Evolutionary conservation across 2,888 invertebrate genomes (phyloP), one percentile per base, ranked within the genome.

Genomic region (Trachelus troglodyta): DNA sequence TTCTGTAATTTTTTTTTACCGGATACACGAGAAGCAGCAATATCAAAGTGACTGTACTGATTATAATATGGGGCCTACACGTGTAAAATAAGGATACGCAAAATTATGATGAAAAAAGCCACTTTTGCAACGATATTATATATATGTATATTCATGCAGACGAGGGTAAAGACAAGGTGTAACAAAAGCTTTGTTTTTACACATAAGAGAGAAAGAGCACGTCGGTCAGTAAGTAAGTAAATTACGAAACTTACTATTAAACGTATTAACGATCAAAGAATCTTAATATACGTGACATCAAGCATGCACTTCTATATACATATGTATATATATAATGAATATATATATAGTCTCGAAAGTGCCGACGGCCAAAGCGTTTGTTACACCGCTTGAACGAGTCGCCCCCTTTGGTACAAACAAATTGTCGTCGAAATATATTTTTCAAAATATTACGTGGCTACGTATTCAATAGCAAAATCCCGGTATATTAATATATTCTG

Each of bases 81-180:
- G 56, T 56, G 56, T 56, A 56, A 56, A 23, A 56, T 23, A 56
- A 56, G 23, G 56, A 1, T 56, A 56, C 23, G 56, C 56, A 56
- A 56, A 56, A 56, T 56, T 23, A 56, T 56, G 23, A 56, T 23
- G 23, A 56, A 56, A 56, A 23, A 56, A 56, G 56, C 56, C 23
- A 56, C 23, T 56, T 56, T 56, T 56, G 56, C 56, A 56, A 56
- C 23, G 56, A 9, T 56, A 56, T 56, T 56, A 6, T 56, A 56
- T 23, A 56, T 23, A 40, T 40, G 6, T 40, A 40, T 56, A 56
- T 87, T 87, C 89, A 90, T 90, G 90, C 90, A 90, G 89, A 85
- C 87, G 89, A 89, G 88, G 88, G 87, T 87, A 85, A 84, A 81
- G 82, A 79, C 12, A 30, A 83, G 78, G 79, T 83, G 85, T 86